Base-by-base conservation (phyloP, 2,113 vertebrate species). In the Leucopternis melanops region DNA sequence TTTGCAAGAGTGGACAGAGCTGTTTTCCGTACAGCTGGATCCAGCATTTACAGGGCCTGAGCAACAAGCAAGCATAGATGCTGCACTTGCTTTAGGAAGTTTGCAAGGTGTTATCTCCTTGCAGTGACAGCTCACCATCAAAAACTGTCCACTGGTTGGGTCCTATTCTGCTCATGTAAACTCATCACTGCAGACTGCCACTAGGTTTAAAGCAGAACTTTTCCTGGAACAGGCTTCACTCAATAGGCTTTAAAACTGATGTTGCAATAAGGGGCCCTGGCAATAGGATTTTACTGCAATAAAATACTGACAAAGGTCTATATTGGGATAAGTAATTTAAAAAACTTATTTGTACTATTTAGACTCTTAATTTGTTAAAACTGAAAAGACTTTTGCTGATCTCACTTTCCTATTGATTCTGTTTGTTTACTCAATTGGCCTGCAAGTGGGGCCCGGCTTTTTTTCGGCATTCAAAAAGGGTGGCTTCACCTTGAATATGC, bases 251-350 rank as follows among this genome's bases (percentile, higher is more conserved):
- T 93, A 88, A 96, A 96, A 91, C 92, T 86, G 92, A 54, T 83
- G 91, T 88, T 91, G 93, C 94, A 96, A 96, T 93, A 96, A 70
- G 67, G 95, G 96, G 79, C 88, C 90, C 94, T 59, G 95, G 94
- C 95, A 96, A 96, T 95, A 96, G 93, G 92, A 96, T 90, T 95
- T 93, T 90, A 90, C 84, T 95, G 97, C 96, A 97, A 96, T 97
- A 95, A 97, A 97, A 91, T 90, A 90, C 94, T 95, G 89, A 95
- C 93, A 95, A 95, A 97, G 95, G 84, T 95, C 97, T 97, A 95
- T 95, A 92, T 67, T 96, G 93, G 91, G 47, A 93, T 95, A 95
- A 95, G 93, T 95, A 95, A 97, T 85, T 94, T 65, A 87, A 97
- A 95, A 78, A 81, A 26, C 54, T 82, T 86, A 83, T 95, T 97